Evolutionary conservation across 1,140 invertebrate species (phyloP).

Genomic region (Musca vetustissima): DNA sequence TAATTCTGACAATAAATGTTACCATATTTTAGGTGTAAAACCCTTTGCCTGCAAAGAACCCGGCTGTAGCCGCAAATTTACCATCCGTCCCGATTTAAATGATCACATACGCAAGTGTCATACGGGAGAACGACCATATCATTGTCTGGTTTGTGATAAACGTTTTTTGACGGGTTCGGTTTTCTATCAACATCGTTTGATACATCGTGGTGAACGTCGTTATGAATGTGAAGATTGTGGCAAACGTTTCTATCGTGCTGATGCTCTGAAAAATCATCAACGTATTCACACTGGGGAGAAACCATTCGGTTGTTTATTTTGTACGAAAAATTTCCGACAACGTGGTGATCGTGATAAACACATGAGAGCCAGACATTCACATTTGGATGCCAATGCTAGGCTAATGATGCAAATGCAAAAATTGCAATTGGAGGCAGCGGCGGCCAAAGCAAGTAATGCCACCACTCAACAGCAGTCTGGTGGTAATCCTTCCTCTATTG

Average conservation of each 20-base stretch:
- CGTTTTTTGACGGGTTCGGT: constrained; percentile 73
- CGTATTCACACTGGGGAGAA: constrained; percentile 72
- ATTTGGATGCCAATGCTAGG: constrained; percentile 47
- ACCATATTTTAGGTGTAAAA: constrained; percentile 59
- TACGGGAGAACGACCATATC: constrained; percentile 71
- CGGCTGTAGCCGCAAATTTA: constrained; percentile 65
- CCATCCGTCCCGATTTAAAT: constrained; percentile 67
- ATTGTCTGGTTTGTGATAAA: constrained; percentile 70
- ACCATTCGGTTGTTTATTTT: constrained; percentile 68
- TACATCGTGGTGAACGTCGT: constrained; percentile 79
- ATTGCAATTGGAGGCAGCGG: constrained; percentile 43
- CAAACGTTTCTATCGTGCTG: constrained; percentile 63
- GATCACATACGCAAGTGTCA: constrained; percentile 68
- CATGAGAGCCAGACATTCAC: constrained; percentile 60
- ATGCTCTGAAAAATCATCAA: constrained; percentile 64
- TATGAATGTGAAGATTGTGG: constrained; percentile 71
- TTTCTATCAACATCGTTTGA: constrained; percentile 72
- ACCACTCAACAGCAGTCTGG: too few species aligned
- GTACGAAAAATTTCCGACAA: constrained; percentile 66
- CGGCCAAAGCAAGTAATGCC: constrained; percentile 28
- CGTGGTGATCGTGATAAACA: constrained; percentile 66
- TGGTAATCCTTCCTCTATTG: too few species aligned
- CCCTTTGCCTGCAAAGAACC: constrained; percentile 63
- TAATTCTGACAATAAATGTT: too few species aligned
- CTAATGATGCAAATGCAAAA: constrained; percentile 53